Percentiles rank a stretch among this genome's conserved stretches.
These are phyloP conservation scores for Luehdorfia chinensis DNA, from an alignment of 1,140 invertebrate species.

Conservation along the genomic window DNA sequence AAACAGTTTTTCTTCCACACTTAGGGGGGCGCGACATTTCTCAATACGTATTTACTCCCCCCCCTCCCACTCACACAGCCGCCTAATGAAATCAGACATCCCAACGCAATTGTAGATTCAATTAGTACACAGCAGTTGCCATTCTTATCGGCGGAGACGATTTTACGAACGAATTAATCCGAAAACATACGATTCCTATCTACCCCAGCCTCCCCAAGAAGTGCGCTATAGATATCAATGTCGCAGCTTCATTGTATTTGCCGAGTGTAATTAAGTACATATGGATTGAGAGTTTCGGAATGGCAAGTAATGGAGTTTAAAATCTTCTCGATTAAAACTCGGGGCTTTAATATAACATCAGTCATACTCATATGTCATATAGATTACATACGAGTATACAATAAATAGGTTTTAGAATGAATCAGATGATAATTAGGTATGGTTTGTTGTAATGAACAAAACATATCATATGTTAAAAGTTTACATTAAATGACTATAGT, in stretches of 20 bases:
- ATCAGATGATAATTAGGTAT: no score
- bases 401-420: no score
- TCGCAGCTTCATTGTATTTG: constrained; percentile 54
- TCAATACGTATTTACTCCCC: constrained; percentile 33
- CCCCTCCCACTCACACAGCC: constrained; percentile 44
- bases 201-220: constrained; percentile 46
- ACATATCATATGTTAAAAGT: no score
- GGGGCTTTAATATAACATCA: background rate
- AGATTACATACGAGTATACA: no score
- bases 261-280: constrained; percentile 63
- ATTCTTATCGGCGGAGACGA: constrained; percentile 74
- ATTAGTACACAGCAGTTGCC: constrained; percentile 72
- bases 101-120: constrained; percentile 72
- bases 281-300: constrained; percentile 24
- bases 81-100: constrained; percentile 72
- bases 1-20: constrained; percentile 28
- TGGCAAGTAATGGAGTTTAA: constrained; percentile 29
- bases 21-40: constrained; percentile 27
- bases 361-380: no score
- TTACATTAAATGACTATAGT: no score
- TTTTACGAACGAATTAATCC: constrained; percentile 76
- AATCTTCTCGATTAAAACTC: constrained; percentile 20
- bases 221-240: constrained; percentile 44
- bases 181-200: constrained; percentile 74
- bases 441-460: no score